These are phyloP conservation scores for Lucifuga dentata DNA, from an alignment of 2,113 vertebrate species.

Conservation along the genomic window DNA sequence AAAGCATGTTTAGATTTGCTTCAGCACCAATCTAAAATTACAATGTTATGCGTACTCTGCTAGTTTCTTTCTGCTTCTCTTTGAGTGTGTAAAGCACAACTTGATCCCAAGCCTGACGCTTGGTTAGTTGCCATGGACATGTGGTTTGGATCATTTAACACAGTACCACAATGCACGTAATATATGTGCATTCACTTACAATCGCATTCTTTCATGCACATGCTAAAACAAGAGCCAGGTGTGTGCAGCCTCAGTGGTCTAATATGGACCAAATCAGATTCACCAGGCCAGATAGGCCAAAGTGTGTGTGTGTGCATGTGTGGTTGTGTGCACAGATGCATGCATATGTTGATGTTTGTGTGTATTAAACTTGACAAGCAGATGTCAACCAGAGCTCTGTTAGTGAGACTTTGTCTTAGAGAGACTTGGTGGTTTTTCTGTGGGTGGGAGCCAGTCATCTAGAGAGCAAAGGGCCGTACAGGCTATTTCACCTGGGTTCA, in stretches of 20 bases:
- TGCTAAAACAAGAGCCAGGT: conserved; percentile 31
- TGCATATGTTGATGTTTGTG: neutral
- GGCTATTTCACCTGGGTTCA: conserved; percentile 60
- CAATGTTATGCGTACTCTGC: neutral
- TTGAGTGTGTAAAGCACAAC: neutral
- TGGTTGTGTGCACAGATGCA: conserved; percentile 10
- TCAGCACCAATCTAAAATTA: neutral
- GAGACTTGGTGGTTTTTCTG: conserved; percentile 11
- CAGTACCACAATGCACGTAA: neutral
- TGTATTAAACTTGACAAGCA: neutral
- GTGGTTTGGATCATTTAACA: conserved; percentile 4
- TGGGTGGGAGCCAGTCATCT: conserved; percentile 32
- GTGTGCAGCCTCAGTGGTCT: conserved; percentile 44
- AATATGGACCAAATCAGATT: conserved; percentile 18
- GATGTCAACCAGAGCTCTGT: conserved; percentile 1
- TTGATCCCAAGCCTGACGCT: neutral
- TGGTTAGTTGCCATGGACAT: neutral
- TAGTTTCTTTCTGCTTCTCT: no score
- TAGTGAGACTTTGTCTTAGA: conserved; percentile 4
- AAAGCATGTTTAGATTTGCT: neutral
- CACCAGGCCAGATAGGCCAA: conserved; percentile 16
- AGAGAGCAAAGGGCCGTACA: conserved; percentile 18
- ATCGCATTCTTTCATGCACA: conserved; percentile 22
- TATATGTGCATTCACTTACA: neutral
- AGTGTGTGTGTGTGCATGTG: no score